Percentiles rank a stretch among this genome's conserved stretches.
Conservation (phyloP, 2,113 vertebrate species). For the Serilophus lunatus region DNA sequence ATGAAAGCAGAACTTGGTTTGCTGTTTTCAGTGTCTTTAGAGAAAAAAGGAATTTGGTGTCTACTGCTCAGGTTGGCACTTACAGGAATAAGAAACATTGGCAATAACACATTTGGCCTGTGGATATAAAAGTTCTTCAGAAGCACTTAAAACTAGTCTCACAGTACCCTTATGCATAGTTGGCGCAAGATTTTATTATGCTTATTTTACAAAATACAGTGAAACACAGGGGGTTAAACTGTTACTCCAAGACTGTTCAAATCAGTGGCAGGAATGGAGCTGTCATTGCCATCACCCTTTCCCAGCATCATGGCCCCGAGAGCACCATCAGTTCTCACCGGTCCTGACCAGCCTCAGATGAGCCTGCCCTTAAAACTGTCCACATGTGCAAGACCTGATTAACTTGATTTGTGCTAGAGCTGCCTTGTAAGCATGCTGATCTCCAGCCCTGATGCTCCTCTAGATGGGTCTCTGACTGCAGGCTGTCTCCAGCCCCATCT, state of each 20-base stretch:
- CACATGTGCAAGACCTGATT: not conserved
- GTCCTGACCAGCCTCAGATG: not conserved
- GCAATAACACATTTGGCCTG: not conserved
- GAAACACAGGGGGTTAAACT: not conserved
- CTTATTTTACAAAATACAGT: not conserved
- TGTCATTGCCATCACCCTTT: not conserved
- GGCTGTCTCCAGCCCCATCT: not conserved
- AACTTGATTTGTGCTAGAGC: too few species aligned
- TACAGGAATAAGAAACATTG: not conserved
- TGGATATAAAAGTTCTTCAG: not conserved
- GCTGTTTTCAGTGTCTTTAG: not conserved
- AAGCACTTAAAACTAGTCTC: not conserved
- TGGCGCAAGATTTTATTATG: not conserved
- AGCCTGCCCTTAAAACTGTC: not conserved
- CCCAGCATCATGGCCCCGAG: not conserved
- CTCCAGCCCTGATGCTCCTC: not conserved
- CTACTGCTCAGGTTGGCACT: not conserved
- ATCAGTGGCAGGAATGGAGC: not conserved
- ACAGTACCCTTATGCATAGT: not conserved
- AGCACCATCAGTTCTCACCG: not conserved
- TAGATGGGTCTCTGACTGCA: not conserved
- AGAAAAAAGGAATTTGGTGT: not conserved
- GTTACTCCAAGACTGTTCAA: not conserved
- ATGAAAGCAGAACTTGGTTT: not conserved
- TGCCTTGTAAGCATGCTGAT: rapidly evolving